Base-by-base conservation (phyloP, 1,140 invertebrate species). In the Achroia grisella region DNA sequence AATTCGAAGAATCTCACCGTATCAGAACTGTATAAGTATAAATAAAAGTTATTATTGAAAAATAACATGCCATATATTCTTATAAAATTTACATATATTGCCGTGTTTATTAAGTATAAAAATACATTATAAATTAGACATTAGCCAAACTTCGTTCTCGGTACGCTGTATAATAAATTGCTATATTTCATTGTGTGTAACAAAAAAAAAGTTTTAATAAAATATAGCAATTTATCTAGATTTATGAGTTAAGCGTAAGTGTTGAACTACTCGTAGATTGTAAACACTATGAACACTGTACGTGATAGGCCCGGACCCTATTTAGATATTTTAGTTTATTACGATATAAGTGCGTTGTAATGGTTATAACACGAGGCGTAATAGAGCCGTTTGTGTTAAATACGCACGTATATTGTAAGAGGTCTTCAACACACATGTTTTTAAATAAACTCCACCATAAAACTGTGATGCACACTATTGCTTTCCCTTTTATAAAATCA, bases 61-160 rank as follows among this genome's bases (percentile, higher is more conserved):
- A 80, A 73, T 83, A 83, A 83, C 76, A 79, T 83, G 75, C 71
- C 71, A 77, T 83, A 80, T 79, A 80, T 79, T 80, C 73, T 69
- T 66, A 71, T 71, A 65, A 77, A 71, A 72, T 74, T 63, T 76
- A 82, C 70, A 79, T 70, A 67, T 62, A 62, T 64, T 68, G 62
- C 62, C 44, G 61, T 72, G 56, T 74, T 62, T 62, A 73, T 68
- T 73, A 62, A 64, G 62, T 62, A 64, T 60, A 69, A 66, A 64
- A 65, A 62, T 49, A 62, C 36, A 33, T 44, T 48, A 49, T 51
- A 58, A 52, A 56, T 48, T 56, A 53, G 36, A 48, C 33, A 14
- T 48, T 51, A 48, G 33, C 10, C 23, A 33, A 42, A 23, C 17
- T 23, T 23, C 2, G 6, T 23, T 44, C 34, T 40, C 34, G 41